phyloP scores from a whole-genome alignment of 1,140 invertebrate species.

The Ceratosolen solmsi region DNA sequence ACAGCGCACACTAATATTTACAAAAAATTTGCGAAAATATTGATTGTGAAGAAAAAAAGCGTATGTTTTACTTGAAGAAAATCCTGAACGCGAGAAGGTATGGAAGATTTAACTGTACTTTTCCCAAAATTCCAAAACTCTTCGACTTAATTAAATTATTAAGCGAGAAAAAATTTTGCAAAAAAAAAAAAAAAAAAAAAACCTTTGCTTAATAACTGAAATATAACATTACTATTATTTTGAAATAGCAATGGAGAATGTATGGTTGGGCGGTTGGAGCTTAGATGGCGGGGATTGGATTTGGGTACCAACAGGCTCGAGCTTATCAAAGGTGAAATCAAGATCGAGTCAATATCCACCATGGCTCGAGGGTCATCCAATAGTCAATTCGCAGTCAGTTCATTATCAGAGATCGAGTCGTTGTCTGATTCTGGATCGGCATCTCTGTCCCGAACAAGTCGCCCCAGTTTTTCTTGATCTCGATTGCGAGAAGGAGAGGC shows the following conservation, averaged over 20 bases:
- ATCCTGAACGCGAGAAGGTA: too few relatives aligned
- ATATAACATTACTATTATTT: neutral
- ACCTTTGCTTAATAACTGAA: too few relatives aligned
- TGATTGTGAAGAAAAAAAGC: too few relatives aligned
- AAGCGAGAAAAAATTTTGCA: too few relatives aligned
- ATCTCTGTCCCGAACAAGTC: constrained; percentile 49
- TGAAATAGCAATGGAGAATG: constrained; percentile 51
- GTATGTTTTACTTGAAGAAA: too few relatives aligned
- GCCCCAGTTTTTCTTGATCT: constrained; percentile 53
- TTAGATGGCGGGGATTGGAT: constrained; percentile 51
- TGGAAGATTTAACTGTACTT: too few relatives aligned
- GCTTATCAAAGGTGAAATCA: constrained; percentile 43
- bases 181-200: too few relatives aligned
- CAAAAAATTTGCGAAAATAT: too few relatives aligned
- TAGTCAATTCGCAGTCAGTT: neutral
- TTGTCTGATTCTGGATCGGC: constrained; percentile 54
- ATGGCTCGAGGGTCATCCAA: constrained; percentile 49
- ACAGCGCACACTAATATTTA: too few relatives aligned
- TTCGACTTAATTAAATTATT: too few relatives aligned
- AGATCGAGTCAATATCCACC: constrained; percentile 45
- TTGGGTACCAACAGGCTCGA: constrained; percentile 49
- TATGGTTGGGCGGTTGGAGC: constrained; percentile 53
- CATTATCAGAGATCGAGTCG: constrained; percentile 30
- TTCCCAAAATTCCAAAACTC: too few relatives aligned
- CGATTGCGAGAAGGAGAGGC: constrained; percentile 52